These are phyloP conservation scores for Cosmorhoe ocellata DNA, from an alignment of 2,888 invertebrate species.

Conservation along the genomic window DNA sequence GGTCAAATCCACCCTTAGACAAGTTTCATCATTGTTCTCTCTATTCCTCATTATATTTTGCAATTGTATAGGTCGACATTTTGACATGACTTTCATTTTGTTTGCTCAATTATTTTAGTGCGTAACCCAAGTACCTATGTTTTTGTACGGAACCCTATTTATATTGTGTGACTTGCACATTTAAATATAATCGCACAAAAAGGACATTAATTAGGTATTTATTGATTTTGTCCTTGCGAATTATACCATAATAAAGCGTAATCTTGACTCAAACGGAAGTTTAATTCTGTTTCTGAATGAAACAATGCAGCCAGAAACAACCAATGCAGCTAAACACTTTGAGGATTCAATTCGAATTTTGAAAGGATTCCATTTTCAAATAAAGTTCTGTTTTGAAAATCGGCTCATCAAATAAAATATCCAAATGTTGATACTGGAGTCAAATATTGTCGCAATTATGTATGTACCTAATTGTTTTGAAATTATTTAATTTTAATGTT, in stretches of 20 bases:
- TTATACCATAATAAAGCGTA: background rate
- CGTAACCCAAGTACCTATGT: background rate
- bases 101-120: slow-evolving; percentile 42
- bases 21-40: too few species aligned
- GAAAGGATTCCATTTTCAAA: too few species aligned
- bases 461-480: slow-evolving; percentile 5
- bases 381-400: too few species aligned
- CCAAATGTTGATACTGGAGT: background rate
- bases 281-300: background rate
- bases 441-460: too few species aligned
- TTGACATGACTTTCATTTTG: slow-evolving; percentile 18
- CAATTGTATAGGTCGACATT: background rate
- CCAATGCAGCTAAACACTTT: too few species aligned
- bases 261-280: slow-evolving; percentile 1
- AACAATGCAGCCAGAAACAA: too few species aligned
- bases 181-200: slow-evolving; percentile 17
- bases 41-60: too few species aligned
- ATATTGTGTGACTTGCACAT: slow-evolving; percentile 17
- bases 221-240: slow-evolving; percentile 3
- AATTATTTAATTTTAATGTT: slow-evolving; percentile 24
- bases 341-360: too few species aligned
- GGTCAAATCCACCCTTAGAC: too few species aligned
- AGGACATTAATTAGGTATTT: background rate
- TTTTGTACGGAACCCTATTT: slow-evolving; percentile 21
- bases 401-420: too few species aligned